These are phyloP conservation scores for Clupea harengus DNA, from an alignment of 2,113 vertebrate species.

Conservation along the genomic window DNA sequence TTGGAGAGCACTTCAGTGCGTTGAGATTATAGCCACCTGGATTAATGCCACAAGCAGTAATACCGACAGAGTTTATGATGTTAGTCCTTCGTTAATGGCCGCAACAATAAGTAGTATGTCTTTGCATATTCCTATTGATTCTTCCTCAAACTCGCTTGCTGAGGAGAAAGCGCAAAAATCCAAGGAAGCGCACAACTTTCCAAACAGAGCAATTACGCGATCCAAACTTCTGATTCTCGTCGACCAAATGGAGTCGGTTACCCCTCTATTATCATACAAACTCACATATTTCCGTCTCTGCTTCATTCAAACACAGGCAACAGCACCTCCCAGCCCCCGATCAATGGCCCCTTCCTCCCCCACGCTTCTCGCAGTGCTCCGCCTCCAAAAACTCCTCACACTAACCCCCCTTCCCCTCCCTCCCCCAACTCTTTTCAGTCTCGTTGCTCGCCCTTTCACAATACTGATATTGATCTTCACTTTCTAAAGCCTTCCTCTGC, in stretches of 20 bases:
- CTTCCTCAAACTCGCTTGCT: conserved; percentile 17
- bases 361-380: conserved; percentile 21
- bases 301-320: conserved; percentile 45
- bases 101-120: conserved; percentile 14
- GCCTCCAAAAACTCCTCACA: conserved; percentile 12
- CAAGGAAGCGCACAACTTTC: neutral
- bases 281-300: conserved; percentile 47
- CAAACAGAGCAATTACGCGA: neutral
- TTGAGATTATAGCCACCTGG: neutral
- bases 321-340: conserved; percentile 35
- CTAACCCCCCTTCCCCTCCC: neutral
- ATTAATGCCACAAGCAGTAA: neutral
- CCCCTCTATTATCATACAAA: conserved; percentile 21
- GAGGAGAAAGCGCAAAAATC: neutral
- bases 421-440: conserved; percentile 4
- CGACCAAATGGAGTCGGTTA: conserved; percentile 11
- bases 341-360: conserved; percentile 26
- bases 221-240: conserved; percentile 9
- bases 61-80: neutral
- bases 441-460: neutral
- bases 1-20: neutral
- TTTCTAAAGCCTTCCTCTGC: conserved; percentile 6
- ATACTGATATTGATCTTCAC: conserved; percentile 19
- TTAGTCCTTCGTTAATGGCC: neutral
- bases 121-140: neutral